Evolutionary conservation across 1,140 invertebrate species (phyloP), one percentile per base, ranked within the genome.

Genomic region (Parapsyche elsis): DNA sequence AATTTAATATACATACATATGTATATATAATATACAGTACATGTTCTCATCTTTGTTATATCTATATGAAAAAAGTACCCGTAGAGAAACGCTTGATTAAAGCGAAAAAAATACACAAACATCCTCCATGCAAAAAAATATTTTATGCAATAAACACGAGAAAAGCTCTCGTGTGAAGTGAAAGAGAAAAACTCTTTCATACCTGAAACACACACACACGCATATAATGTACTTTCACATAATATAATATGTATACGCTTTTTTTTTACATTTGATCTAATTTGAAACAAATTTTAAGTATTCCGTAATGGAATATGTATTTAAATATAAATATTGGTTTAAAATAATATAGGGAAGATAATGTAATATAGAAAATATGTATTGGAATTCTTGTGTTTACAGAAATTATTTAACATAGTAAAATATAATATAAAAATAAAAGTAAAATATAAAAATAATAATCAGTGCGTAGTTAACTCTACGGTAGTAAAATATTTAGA

Each of bases 101-200:
- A 61, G 57, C 57, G 57, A 61, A 61, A 61, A 57, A 61, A 38
- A 38, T 38, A 38, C 30, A 61, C 57, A 61, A 61, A 61, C 57
- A 61, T 61, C 57, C 57, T 16, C 21, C 21, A 61, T 61, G 57
- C 16, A 61, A 61, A 61, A 61, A 61, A 61, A 19, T 19, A 19
- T 61, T 61, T 61, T 19, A 61, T 61, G 57, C 57, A 61, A 61
- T 61, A 61, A 61, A 61, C 57, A 61, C 57, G 57, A 61, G 57
- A 19, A 61, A 61, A 21, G 57, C 57, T 61, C 57, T 61, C 57
- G 57, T 16, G 57, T 61, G 57, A 61, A 61, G 57, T 61, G 57
- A 19, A 61, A 61, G 21, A 61, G 57, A 21, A 61, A 61, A 61
- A 61, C 57, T 61, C 57, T 61, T 61, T 61, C 21, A 61, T 61